Percentiles rank a stretch among this genome's conserved stretches.
phyloP scores from a whole-genome alignment of 2,113 vertebrate genomes.

The Potamarius usumacintae region DNA sequence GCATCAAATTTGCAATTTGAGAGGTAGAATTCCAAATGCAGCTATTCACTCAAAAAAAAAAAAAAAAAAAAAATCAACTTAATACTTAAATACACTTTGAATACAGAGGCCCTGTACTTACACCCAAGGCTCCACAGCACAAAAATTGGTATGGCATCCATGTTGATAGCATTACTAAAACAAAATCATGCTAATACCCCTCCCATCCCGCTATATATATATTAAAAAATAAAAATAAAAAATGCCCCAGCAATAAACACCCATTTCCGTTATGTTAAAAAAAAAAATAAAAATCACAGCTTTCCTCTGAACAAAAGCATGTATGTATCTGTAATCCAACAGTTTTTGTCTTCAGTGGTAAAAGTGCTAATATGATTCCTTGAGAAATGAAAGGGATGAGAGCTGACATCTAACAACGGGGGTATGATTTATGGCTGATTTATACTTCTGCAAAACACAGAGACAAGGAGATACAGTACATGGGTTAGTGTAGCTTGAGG shows the following conservation, averaged over 20 bases:
- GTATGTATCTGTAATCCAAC: constrained; percentile 47
- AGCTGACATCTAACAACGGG: constrained; percentile 42
- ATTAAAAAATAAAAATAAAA: constrained; percentile 14
- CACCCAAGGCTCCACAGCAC: constrained; percentile 37
- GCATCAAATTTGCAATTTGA: constrained; percentile 49
- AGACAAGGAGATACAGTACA: neutral
- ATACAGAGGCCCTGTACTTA: constrained; percentile 37
- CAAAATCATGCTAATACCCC: constrained; percentile 39
- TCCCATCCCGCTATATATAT: constrained; percentile 21
- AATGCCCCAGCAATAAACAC: constrained; percentile 32
- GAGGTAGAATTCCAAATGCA: constrained; percentile 57
- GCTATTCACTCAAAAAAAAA: constrained; percentile 32
- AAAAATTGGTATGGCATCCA: constrained; percentile 44
- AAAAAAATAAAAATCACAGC: constrained; percentile 67
- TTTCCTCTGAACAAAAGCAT: constrained; percentile 67
- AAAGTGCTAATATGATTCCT: constrained; percentile 79
- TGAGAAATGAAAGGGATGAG: constrained; percentile 64
- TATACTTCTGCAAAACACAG: neutral
- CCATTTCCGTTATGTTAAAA: neutral
- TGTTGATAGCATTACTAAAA: constrained; percentile 33
- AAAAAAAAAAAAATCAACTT: constrained; percentile 18
- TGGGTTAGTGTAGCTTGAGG: neutral
- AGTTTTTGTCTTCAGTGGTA: constrained; percentile 68
- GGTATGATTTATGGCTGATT: constrained; percentile 26
- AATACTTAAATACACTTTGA: constrained; percentile 50